Evolutionary conservation across 2,888 invertebrate genomes (phyloP), one percentile per base, ranked within the genome.

Genomic region (Tipula helvola): DNA sequence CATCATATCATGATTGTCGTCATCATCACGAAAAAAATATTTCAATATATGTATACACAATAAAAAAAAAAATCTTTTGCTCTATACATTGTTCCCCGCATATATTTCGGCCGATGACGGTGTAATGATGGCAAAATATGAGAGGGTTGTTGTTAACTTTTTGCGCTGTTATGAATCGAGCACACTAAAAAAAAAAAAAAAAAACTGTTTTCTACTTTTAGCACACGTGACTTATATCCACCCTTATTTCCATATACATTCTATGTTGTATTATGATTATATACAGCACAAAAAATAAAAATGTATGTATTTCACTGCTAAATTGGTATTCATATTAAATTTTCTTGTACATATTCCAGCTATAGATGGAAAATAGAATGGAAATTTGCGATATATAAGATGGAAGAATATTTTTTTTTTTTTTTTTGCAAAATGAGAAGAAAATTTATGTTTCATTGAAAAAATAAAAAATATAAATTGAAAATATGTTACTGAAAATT

Each of bases 191-290:
- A 28, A 16, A 10, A 28, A 28, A 16, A 10, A 28, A 10, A 12
- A 28, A 10, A 28, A n/a, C 13, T 71, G 3, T 71, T 71, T 28
- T 71, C 28, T 71, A 71, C 71, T 71, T 71, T 71, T 28, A 71
- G 71, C 71, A 71, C 71, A 71, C 71, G 71, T 71, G 71, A 71
- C 71, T 71, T 71, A 71, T 71, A 71, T 71, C 71, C 71, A 71
- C 71, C 71, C 71, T 71, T 71, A 71, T 28, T 71, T 71, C 28
- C 71, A 71, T 71, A 71, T 28, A 71, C 71, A 71, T 71, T 18
- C 71, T 39, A 5, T 71, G 71, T 71, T 71, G 28, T 71, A 71
- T 71, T 71, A 71, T 71, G 71, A 71, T 18, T 71, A 18, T 57
- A 18, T 39, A 39, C 39, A 39, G 39, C 5, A 39, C 39, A 39